Evolutionary conservation across 2,888 invertebrate species (phyloP).

Genomic region (Ariolimax columbianus): DNA sequence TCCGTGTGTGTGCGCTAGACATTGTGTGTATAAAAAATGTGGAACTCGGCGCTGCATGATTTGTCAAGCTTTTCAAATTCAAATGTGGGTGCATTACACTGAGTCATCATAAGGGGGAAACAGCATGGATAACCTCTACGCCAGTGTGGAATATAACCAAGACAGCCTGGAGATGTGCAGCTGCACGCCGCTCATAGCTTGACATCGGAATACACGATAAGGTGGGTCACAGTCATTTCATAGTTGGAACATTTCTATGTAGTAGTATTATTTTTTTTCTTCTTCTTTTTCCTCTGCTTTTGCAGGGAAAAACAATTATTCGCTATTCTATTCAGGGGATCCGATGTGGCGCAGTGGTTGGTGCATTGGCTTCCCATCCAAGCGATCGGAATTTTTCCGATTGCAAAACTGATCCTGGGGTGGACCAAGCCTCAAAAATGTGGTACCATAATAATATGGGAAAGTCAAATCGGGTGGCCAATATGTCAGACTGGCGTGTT

Average conservation of each 20-base stretch:
- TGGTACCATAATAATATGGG: too few relatives aligned
- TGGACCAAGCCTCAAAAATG: too few relatives aligned
- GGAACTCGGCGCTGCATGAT: not conserved
- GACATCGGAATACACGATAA: not conserved
- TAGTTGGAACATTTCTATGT: not conserved
- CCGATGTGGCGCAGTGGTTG: too few relatives aligned
- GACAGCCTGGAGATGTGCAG: not conserved
- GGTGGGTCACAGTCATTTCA: not conserved
- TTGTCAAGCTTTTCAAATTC: constrained; percentile 11
- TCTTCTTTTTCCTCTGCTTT: too few relatives aligned
- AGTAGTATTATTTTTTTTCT: too few relatives aligned
- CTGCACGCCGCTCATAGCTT: not conserved
- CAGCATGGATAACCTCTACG: not conserved
- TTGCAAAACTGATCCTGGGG: too few relatives aligned
- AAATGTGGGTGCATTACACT: constrained; percentile 5
- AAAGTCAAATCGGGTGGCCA: too few relatives aligned
- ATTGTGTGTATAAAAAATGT: not conserved
- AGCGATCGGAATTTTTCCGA: too few relatives aligned
- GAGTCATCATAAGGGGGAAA: not conserved
- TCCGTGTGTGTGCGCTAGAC: not conserved
- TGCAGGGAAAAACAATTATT: too few relatives aligned
- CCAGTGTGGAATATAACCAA: not conserved
- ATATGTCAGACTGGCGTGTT: too few relatives aligned
- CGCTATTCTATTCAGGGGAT: too few relatives aligned
- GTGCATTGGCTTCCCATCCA: too few relatives aligned